These are phyloP conservation scores for Drosophila seguyi DNA, from an alignment of 1,140 invertebrate species.

Conservation along the genomic window DNA sequence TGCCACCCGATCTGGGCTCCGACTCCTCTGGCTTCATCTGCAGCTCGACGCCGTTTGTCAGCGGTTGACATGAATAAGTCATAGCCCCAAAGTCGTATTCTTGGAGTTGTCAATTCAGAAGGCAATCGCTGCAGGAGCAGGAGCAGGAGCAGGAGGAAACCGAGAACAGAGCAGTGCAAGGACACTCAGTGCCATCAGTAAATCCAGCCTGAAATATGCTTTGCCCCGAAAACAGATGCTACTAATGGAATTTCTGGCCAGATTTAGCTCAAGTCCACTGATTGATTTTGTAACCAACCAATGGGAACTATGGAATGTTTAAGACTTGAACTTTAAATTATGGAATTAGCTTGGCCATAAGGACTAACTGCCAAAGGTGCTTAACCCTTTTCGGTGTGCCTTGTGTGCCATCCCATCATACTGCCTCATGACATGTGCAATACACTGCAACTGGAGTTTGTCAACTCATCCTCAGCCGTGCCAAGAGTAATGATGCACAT, in stretches of 20 bases:
- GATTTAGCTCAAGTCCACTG: slow-evolving; percentile 3
- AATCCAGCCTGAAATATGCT: slow-evolving; percentile 41
- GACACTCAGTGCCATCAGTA: slow-evolving; percentile 2
- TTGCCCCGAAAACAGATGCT: slow-evolving; percentile 30
- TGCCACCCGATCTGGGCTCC: neutral
- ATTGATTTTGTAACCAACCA: too few relatives aligned
- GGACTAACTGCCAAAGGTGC: neutral
- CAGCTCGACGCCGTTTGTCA: slow-evolving; percentile 71
- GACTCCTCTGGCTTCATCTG: slow-evolving; percentile 31
- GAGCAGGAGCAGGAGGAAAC: neutral
- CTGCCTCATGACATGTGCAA: slow-evolving; percentile 75
- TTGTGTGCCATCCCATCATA: slow-evolving; percentile 33
- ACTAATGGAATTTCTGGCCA: slow-evolving; percentile 31
- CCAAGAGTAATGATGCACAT: slow-evolving; percentile 76
- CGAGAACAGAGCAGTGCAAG: too few relatives aligned
- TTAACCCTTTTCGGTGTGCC: neutral
- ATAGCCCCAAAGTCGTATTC: slow-evolving; percentile 51
- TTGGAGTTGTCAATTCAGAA: slow-evolving; percentile 45
- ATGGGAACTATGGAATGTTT: too few relatives aligned
- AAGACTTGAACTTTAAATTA: neutral
- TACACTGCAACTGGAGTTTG: slow-evolving; percentile 70
- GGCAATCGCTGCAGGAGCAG: slow-evolving; percentile 4
- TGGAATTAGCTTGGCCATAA: neutral
- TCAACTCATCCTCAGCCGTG: slow-evolving; percentile 62
- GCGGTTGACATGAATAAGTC: slow-evolving; percentile 79